These are phyloP conservation scores for Pseudomyrmex flavicornis DNA, from an alignment of 1,140 invertebrate species.

Conservation along the genomic window DNA sequence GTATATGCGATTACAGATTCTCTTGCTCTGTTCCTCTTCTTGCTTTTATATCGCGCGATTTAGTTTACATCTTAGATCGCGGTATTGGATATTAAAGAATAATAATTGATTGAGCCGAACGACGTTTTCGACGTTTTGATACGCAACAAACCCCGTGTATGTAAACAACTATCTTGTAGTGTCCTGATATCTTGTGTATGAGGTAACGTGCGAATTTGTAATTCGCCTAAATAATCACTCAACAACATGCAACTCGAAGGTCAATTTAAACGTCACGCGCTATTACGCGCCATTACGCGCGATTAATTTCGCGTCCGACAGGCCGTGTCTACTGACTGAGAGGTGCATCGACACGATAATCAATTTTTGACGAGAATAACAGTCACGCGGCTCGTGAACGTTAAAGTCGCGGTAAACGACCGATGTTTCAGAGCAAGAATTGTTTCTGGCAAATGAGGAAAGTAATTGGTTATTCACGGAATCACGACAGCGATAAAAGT, in stretches of 20 bases:
- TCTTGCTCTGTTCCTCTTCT: background rate
- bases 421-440: slow-evolving; percentile 37
- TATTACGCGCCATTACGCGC: background rate
- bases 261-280: background rate
- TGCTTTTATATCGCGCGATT: background rate
- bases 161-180: too few relatives aligned
- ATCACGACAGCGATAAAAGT: background rate
- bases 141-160: background rate
- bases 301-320: background rate
- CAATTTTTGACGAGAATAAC: background rate
- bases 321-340: background rate
- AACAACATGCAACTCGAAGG: too few relatives aligned
- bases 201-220: too few relatives aligned
- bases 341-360: background rate
- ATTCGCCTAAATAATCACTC: too few relatives aligned
- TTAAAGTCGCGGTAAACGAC: background rate
- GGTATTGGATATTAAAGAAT: background rate
- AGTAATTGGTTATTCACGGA: background rate
- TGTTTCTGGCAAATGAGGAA: background rate
- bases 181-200: too few relatives aligned
- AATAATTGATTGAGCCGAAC: background rate
- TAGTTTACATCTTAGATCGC: background rate
- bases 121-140: background rate
- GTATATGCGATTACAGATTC: too few relatives aligned
- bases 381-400: background rate